phyloP scores from a whole-genome alignment of 2,888 invertebrate species.

The Ormyrus thymus region DNA sequence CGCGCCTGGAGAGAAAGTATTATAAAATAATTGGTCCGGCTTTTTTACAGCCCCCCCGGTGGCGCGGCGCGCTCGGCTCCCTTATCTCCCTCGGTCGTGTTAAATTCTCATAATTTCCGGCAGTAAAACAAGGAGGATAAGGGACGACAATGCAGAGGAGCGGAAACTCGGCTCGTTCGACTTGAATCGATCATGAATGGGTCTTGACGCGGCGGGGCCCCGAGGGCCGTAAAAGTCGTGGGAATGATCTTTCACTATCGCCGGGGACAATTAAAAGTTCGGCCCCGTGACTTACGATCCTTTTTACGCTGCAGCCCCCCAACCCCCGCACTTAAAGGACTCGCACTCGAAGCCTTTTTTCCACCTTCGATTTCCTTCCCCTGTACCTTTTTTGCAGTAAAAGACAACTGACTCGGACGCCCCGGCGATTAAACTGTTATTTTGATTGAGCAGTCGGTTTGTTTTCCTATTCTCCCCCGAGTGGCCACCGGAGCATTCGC shows the following conservation, averaged over 20 bases:
- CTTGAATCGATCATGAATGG: conserved; percentile 43
- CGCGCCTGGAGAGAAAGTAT: conserved; percentile 39
- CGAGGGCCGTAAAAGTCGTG: conserved; percentile 18
- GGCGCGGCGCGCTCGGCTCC: background rate
- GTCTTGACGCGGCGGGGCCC: conserved; percentile 4
- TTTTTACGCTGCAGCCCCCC: conserved; percentile 2
- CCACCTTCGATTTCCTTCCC: background rate
- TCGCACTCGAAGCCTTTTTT: conserved; percentile 26
- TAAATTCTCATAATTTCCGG: conserved; percentile 56
- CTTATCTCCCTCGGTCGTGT: conserved; percentile 42
- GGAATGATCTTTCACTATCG: conserved; percentile 44
- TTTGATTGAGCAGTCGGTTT: background rate
- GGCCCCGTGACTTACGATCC: conserved; percentile 31
- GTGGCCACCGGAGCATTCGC: too few relatives aligned
- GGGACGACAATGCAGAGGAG: too few relatives aligned
- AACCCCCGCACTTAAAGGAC: background rate
- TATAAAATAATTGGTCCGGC: conserved; percentile 44
- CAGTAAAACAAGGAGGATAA: conserved; percentile 46
- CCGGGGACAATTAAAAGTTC: conserved; percentile 50
- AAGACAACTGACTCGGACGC: conserved; percentile 11
- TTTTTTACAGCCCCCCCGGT: too few relatives aligned
- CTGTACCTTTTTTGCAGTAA: background rate
- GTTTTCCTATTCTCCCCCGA: background rate
- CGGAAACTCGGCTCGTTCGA: conserved; percentile 2
- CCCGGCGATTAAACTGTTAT: conserved; percentile 25